These are phyloP conservation scores for Ectropis crepuscularia DNA, from an alignment of 2,888 invertebrate species.

Conservation along the genomic window DNA sequence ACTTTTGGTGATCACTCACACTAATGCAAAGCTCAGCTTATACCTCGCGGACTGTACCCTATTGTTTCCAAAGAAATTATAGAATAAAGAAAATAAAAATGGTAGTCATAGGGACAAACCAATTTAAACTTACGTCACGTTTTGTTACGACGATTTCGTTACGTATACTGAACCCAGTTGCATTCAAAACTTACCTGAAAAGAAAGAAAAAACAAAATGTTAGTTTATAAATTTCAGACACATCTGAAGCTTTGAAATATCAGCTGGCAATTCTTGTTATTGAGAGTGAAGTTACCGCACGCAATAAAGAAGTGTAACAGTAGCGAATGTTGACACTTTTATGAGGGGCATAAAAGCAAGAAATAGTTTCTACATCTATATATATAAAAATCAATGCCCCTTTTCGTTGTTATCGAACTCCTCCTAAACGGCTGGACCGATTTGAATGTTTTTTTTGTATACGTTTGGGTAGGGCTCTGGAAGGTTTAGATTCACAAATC, in stretches of 20 bases:
- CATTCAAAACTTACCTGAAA: conserved; percentile 25
- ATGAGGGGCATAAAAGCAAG: background rate
- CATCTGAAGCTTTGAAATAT: conserved; percentile 1
- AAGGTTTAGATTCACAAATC: too few species aligned
- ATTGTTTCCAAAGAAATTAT: too few species aligned
- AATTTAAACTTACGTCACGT: background rate
- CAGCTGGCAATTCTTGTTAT: conserved; percentile 7
- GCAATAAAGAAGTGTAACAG: background rate
- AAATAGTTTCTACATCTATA: background rate
- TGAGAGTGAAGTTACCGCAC: background rate
- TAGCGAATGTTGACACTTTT: background rate
- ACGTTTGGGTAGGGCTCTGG: too few species aligned
- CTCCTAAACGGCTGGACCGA: too few species aligned
- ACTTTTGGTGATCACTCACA: too few species aligned
- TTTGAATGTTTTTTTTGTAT: too few species aligned
- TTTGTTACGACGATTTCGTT: background rate
- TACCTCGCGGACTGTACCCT: too few species aligned
- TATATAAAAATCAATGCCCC: too few species aligned
- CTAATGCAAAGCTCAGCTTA: too few species aligned
- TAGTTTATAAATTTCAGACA: conserved; percentile 1
- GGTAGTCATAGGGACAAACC: too few species aligned
- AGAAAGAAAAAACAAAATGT: conserved; percentile 14
- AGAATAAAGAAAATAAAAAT: too few species aligned
- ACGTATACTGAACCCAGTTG: background rate
- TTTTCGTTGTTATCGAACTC: too few species aligned